A percentile compares a stretch with the other conserved stretches of the same genome.
Evolutionary conservation across 2,888 invertebrate species (phyloP).

Genomic region (Chalcis sispes): DNA sequence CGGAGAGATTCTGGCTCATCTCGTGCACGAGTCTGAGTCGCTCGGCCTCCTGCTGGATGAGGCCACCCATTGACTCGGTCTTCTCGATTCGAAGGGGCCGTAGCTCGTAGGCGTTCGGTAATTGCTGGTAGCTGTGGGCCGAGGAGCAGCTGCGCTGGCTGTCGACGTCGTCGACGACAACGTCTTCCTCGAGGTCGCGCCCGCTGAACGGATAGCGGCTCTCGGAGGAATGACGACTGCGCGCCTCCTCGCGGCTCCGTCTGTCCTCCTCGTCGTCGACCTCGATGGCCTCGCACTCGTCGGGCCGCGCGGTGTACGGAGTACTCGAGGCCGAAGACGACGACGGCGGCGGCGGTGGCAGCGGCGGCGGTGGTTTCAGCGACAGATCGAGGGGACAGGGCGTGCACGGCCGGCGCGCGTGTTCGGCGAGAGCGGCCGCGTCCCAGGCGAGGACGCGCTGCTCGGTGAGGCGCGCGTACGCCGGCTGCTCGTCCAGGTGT

Average conservation of each 20-base stretch:
- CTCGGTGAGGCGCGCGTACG: slow-evolving; percentile 57
- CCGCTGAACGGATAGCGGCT: slow-evolving; percentile 62
- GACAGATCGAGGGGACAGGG: slow-evolving; percentile 85
- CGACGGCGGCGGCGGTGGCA: slow-evolving; percentile 62
- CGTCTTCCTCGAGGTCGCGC: neutral
- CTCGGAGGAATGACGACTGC: slow-evolving; percentile 28
- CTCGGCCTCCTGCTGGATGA: slow-evolving; percentile 59
- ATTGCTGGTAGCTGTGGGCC: slow-evolving; percentile 24
- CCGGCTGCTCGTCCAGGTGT: slow-evolving; percentile 47
- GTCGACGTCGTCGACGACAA: slow-evolving; percentile 61
- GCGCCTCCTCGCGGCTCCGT: slow-evolving; percentile 59
- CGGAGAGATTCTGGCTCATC: neutral
- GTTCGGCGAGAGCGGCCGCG: slow-evolving; percentile 43
- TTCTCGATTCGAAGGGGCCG: neutral
- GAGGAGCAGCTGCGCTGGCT: slow-evolving; percentile 65
- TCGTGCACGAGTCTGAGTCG: slow-evolving; percentile 41
- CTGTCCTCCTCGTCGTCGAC: slow-evolving; percentile 68
- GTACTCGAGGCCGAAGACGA: slow-evolving; percentile 16
- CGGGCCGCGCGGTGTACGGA: slow-evolving; percentile 43
- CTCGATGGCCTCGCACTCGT: slow-evolving; percentile 64
- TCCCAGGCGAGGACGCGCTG: slow-evolving; percentile 38
- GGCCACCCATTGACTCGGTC: neutral
- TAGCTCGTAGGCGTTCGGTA: slow-evolving; percentile 15
- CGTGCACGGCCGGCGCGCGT: slow-evolving; percentile 64
- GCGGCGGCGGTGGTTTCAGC: slow-evolving; percentile 77